Base-by-base conservation (phyloP, 2,888 invertebrate species). In the Hydraecia micacea region DNA sequence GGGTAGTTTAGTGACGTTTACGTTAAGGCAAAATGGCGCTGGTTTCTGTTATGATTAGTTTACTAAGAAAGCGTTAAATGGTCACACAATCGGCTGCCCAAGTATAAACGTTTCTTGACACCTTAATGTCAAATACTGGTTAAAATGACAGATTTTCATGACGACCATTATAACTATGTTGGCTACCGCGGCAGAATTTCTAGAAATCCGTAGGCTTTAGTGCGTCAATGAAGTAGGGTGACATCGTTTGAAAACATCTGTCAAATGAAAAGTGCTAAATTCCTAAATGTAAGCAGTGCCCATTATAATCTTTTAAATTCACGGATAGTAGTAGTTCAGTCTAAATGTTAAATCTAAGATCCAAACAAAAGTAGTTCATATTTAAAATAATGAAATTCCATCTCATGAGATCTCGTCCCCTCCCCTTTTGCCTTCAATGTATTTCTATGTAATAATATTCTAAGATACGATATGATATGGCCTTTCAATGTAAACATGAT, bases 391-490 rank as follows among this genome's bases (percentile, higher is more conserved):
- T 66, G 8, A 77, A 49, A 66, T 67, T 63, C 13, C 15, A 66
- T 73, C 15, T 52, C 62, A 18, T 15, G 3, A 39, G 58, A 76
- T 86, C 63, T 81, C 63, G 73, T 28, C 66, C 21, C 36, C 9
- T 28, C n/a, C n/a, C 49, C 18, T 28, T 78, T 71, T 74, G 77
- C 73, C 67, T 86, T 78, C 7, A 78, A 84, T 66, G 49, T 84
- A 84, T 77, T 65, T 73, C 60, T 52, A 70, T 46, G 25, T 78
- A 63, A 70, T 79, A 62, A 60, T 70, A 62, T 73, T 73, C n/a
- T 73, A 68, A 62, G 21, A 60, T 79, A 55, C 49, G 21, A 62
- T 72, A 76, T 68, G 25, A 60, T 66, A 75, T 72, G 73, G 62
- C 68, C 55, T 85, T 87, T 62, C 21, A 74, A 55, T 69, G 63